phyloP scores from a whole-genome alignment of 2,888 invertebrate species.

The Lasioglossum marginatum region DNA sequence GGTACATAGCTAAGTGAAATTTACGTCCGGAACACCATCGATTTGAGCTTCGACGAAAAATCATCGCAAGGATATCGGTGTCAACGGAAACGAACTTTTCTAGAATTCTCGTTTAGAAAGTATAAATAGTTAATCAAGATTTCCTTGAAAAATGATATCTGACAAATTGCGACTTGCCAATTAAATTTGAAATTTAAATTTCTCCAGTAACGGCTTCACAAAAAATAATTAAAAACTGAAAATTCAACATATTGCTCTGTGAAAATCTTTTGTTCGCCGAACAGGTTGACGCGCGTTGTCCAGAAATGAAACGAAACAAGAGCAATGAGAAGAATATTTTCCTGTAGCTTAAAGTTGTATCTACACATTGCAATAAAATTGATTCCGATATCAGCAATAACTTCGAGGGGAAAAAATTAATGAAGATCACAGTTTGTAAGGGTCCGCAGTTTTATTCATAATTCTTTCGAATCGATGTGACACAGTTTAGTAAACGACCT shows the following conservation, averaged over 20 bases:
- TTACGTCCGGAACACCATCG: conserved; percentile 25
- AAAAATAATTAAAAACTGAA: too few relatives aligned
- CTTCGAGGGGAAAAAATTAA: neutral
- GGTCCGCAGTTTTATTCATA: neutral
- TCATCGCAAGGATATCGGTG: neutral
- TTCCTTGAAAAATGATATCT: neutral
- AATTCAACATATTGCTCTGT: too few relatives aligned
- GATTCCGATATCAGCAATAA: neutral
- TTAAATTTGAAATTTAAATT: neutral
- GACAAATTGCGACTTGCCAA: neutral
- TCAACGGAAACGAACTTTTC: neutral
- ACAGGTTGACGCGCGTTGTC: too few relatives aligned
- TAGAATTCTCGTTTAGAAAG: neutral
- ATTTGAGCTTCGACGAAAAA: conserved; percentile 4
- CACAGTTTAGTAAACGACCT: neutral
- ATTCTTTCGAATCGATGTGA: neutral
- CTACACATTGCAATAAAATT: neutral
- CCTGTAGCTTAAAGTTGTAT: too few relatives aligned
- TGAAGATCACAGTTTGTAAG: neutral
- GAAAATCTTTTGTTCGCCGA: too few relatives aligned
- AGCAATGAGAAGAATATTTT: too few relatives aligned
- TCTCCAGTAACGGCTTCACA: too few relatives aligned
- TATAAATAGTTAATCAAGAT: neutral
- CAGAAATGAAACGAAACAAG: too few relatives aligned
- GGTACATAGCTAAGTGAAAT: conserved; percentile 25